Conservation (phyloP, 2,797 vertebrate species). For the Hapalemur alaotrensis region DNA sequence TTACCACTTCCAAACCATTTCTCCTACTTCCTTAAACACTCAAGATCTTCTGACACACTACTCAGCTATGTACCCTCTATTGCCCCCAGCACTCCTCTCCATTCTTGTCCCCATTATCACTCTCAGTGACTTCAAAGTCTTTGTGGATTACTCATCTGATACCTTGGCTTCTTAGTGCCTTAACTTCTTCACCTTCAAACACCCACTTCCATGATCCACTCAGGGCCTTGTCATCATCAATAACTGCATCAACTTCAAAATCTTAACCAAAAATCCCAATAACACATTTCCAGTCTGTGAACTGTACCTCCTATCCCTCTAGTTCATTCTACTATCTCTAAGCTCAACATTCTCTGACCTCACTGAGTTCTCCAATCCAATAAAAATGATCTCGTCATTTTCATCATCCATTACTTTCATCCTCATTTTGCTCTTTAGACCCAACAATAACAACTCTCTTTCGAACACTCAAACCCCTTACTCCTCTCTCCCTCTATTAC, state of each 20-base stretch:
- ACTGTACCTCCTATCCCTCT: not conserved
- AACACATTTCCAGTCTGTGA: not conserved
- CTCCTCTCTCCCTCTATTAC: not conserved
- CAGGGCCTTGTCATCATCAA: not conserved
- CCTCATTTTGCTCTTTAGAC: not conserved
- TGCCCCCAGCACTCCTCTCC: not conserved
- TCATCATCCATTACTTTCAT: not conserved
- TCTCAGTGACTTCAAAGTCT: not conserved
- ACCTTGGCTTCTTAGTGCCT: not conserved
- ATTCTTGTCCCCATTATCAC: not conserved
- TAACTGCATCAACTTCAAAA: not conserved
- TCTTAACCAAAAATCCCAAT: not conserved
- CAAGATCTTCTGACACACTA: not conserved
- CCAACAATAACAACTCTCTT: not conserved
- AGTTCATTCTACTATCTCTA: not conserved
- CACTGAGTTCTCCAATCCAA: not conserved
- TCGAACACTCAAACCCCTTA: not conserved
- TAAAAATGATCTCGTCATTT: not conserved
- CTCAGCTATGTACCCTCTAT: not conserved
- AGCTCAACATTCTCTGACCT: not conserved
- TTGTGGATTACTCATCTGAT: not conserved
- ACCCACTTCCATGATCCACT: not conserved
- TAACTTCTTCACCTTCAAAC: not conserved
- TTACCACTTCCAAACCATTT: not conserved
- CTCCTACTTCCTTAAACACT: not conserved